Evolutionary conservation across 2,797 vertebrate species (phyloP).

Genomic region (Fistularia commersonii): DNA sequence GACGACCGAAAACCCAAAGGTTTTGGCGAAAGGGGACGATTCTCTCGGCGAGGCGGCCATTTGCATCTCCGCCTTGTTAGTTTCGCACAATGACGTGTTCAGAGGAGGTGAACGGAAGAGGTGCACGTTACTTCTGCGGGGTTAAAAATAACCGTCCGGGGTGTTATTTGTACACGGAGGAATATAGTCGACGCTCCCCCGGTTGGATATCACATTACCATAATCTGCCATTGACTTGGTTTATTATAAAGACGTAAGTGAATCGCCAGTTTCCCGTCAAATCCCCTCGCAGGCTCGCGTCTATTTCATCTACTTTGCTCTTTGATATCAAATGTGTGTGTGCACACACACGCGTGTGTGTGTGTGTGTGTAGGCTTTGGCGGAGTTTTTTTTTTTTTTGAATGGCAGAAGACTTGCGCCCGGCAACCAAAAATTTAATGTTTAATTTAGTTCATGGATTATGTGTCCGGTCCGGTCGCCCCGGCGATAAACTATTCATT

Average conservation of each 20-base stretch:
- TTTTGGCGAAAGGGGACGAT: too few relatives aligned
- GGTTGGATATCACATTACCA: conserved; percentile 69
- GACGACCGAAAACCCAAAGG: too few relatives aligned
- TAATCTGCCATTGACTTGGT: conserved; percentile 73
- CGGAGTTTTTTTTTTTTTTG: conserved; percentile 43
- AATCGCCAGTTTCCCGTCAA: conserved; percentile 60
- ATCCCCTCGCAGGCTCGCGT: conserved; percentile 51
- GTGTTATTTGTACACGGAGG: conserved; percentile 43
- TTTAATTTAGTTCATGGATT: conserved; percentile 40
- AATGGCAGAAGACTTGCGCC: conserved; percentile 13
- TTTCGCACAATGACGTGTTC: neutral
- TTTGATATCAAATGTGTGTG: conserved; percentile 49
- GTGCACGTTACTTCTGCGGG: conserved; percentile 33
- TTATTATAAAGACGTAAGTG: conserved; percentile 60
- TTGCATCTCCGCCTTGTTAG: conserved; percentile 14
- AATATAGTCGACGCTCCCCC: conserved; percentile 61
- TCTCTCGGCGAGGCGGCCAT: too few relatives aligned
- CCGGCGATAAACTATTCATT: conserved; percentile 47
- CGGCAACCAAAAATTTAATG: conserved; percentile 21
- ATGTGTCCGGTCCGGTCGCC: conserved; percentile 24
- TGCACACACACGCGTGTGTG: neutral
- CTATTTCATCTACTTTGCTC: conserved; percentile 53
- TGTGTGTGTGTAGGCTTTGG: neutral
- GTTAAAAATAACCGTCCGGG: conserved; percentile 59
- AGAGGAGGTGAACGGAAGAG: conserved; percentile 8